Conservation (phyloP, 1,140 invertebrate genomes). For the Tyrophagus putrescentiae region DNA sequence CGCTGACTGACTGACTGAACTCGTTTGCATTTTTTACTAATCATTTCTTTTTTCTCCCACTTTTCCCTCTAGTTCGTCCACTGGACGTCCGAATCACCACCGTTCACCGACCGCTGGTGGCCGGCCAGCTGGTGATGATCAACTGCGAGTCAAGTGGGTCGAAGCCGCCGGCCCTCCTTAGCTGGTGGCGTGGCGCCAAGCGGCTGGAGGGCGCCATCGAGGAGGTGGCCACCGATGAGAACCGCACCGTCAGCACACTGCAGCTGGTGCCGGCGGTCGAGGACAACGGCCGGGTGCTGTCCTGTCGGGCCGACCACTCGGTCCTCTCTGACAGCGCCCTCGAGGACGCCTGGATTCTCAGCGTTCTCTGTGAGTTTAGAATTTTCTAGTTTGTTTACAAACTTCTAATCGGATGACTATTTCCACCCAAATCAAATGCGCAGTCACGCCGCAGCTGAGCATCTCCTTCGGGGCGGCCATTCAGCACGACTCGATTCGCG, state of each 20-base stretch:
- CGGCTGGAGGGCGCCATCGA: slow-evolving; percentile 19
- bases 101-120: slow-evolving; percentile 61
- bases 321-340: slow-evolving; percentile 41
- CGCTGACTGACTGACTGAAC: too few relatives aligned
- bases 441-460: slow-evolving; percentile 66
- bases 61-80: slow-evolving; percentile 22
- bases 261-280: slow-evolving; percentile 46
- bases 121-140: slow-evolving; percentile 61
- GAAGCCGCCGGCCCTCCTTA: slow-evolving; percentile 62
- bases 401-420: background rate
- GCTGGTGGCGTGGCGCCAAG: slow-evolving; percentile 45
- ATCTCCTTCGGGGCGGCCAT: slow-evolving; percentile 64
- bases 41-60: background rate
- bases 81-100: slow-evolving; percentile 43
- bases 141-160: slow-evolving; percentile 69
- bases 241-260: slow-evolving; percentile 28
- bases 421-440: background rate
- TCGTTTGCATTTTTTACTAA: background rate
- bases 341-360: slow-evolving; percentile 66
- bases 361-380: slow-evolving; percentile 62
- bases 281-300: slow-evolving; percentile 61
- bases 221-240: slow-evolving; percentile 25
- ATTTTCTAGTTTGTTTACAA: slow-evolving; percentile 6
- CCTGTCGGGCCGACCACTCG: slow-evolving; percentile 67
- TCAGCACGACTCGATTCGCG: slow-evolving; percentile 55